Conservation (phyloP, 2,797 vertebrate genomes). For the Fratercula arctica region DNA sequence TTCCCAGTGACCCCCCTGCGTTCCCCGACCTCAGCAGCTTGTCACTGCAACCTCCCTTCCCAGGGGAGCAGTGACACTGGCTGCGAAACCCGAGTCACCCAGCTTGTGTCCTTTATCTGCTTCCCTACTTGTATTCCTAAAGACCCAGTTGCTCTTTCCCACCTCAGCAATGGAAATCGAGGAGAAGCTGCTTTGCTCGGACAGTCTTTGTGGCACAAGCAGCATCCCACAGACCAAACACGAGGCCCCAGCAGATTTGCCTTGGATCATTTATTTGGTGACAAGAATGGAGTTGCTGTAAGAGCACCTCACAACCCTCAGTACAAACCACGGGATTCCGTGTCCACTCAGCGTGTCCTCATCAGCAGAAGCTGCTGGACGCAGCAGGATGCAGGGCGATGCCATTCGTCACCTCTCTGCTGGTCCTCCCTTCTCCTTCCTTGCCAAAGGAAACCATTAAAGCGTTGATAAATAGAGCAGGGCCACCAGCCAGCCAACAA, state of each 20-base stretch:
- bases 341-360: background rate
- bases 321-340: background rate
- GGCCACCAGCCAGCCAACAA: background rate
- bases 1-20: background rate
- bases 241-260: background rate
- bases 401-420: background rate
- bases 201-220: background rate
- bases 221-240: background rate
- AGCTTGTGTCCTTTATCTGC: accelerated
- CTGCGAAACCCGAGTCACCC: background rate
- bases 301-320: background rate
- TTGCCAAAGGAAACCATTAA: background rate
- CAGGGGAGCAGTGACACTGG: background rate
- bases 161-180: background rate
- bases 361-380: background rate
- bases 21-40: background rate
- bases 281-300: background rate
- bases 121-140: background rate
- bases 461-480: accelerated
- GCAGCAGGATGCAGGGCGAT: accelerated
- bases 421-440: background rate
- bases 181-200: background rate
- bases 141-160: background rate
- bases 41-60: background rate
- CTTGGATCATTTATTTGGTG: background rate